phyloP scores from a whole-genome alignment of 2,113 vertebrate species.

The Jacana jacana region DNA sequence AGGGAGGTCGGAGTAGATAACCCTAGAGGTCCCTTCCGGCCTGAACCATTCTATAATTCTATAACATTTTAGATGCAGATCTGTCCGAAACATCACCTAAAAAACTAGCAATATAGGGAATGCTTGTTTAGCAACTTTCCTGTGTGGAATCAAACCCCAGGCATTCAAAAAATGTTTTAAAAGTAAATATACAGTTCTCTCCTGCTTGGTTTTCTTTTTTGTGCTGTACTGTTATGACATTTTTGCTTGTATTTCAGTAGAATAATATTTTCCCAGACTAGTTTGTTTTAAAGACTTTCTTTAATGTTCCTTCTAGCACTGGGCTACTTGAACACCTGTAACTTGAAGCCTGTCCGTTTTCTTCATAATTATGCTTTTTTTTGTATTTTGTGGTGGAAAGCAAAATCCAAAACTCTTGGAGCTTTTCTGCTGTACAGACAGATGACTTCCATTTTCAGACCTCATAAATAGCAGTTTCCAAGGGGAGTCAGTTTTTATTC shows the following conservation, averaged over 20 bases:
- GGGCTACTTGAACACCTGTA: not conserved
- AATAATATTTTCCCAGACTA: not conserved
- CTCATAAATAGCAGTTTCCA: not conserved
- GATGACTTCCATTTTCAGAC: conserved; percentile 18
- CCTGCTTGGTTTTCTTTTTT: not conserved
- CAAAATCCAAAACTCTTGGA: not conserved
- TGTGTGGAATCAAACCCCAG: not conserved
- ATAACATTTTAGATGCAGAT: not conserved
- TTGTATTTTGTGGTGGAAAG: not conserved
- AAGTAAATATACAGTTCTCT: not conserved
- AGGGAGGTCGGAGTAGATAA: no score
- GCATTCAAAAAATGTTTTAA: not conserved
- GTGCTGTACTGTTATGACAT: not conserved
- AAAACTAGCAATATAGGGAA: not conserved
- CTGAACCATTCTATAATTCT: no score
- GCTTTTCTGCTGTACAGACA: not conserved
- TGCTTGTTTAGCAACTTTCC: not conserved
- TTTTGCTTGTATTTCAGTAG: not conserved
- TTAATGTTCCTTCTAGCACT: not conserved
- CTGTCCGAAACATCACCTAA: not conserved
- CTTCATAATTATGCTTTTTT: not conserved
- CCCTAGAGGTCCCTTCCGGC: no score
- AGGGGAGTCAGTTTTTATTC: not conserved
- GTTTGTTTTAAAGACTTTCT: not conserved
- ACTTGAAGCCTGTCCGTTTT: not conserved